A percentile compares a stretch with the other conserved stretches of the same genome.
Conservation (phyloP, 1,140 invertebrate genomes). For the Drosophila neocordata region DNA sequence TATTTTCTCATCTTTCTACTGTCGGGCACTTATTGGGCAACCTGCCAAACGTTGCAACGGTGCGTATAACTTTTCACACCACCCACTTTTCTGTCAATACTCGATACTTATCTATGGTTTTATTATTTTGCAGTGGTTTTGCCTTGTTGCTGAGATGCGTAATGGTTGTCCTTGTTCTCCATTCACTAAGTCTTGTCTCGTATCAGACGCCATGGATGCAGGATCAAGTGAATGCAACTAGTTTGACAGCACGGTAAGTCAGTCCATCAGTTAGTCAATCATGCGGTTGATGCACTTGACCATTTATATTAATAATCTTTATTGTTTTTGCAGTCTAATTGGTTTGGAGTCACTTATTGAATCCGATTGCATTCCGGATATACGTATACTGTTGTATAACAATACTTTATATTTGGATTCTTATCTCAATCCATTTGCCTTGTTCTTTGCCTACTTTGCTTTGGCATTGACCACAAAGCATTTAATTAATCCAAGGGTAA, state of each 20-base stretch:
- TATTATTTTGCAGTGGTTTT: conserved; percentile 85
- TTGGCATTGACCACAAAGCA: conserved; percentile 88
- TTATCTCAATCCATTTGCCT: conserved; percentile 89
- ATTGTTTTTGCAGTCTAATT: conserved; percentile 86
- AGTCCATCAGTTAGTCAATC: neutral
- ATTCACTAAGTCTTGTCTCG: conserved; percentile 90
- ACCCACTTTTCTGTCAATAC: conserved; percentile 23
- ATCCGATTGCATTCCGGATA: conserved; percentile 84
- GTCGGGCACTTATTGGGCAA: conserved; percentile 94
- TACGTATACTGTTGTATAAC: conserved; percentile 86
- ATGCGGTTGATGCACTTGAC: neutral
- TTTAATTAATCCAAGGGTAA: conserved; percentile 88
- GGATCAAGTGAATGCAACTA: conserved; percentile 86
- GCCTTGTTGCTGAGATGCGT: conserved; percentile 88
- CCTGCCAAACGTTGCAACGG: conserved; percentile 88
- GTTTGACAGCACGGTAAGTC: conserved; percentile 87
- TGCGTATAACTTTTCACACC: conserved; percentile 51
- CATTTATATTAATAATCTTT: neutral
- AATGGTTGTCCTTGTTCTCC: conserved; percentile 89
- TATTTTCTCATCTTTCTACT: conserved; percentile 94
- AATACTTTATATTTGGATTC: conserved; percentile 86
- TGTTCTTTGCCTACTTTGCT: conserved; percentile 90
- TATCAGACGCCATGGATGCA: conserved; percentile 95
- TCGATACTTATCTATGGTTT: conserved; percentile 28
- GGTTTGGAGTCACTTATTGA: conserved; percentile 86